Conservation (phyloP, 2,113 vertebrate genomes). For the Rhineura floridana region DNA sequence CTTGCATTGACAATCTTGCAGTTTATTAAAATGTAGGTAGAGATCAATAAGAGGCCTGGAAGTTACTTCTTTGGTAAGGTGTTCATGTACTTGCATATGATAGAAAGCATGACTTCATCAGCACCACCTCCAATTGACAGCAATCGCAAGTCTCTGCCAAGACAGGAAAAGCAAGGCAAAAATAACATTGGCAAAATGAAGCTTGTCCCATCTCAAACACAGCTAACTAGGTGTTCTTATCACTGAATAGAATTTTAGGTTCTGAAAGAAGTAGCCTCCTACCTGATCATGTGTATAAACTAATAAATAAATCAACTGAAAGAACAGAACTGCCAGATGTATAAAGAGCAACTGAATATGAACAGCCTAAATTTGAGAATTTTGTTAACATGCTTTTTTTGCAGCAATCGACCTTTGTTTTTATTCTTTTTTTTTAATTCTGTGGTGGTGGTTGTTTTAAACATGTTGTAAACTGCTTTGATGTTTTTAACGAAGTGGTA, state of each 20-base stretch:
- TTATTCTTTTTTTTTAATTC: too few relatives aligned
- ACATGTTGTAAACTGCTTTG: too few relatives aligned
- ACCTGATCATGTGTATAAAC: background rate
- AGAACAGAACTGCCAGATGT: too few relatives aligned
- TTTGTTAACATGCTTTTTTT: too few relatives aligned
- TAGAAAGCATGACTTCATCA: slow-evolving; percentile 86
- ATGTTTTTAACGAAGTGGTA: too few relatives aligned
- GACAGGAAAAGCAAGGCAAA: background rate
- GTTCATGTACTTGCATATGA: slow-evolving; percentile 88
- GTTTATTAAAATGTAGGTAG: background rate
- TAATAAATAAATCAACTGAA: background rate
- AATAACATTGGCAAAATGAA: slow-evolving; percentile 5
- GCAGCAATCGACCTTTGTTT: too few relatives aligned
- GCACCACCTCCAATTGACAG: slow-evolving; percentile 80
- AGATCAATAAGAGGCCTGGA: background rate
- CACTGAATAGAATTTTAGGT: too few relatives aligned
- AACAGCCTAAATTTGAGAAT: background rate
- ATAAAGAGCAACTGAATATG: background rate
- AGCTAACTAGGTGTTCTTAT: background rate
- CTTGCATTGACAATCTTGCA: background rate
- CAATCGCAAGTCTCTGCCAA: slow-evolving; percentile 79
- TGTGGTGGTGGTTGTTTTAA: too few relatives aligned
- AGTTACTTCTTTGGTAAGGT: slow-evolving; percentile 71
- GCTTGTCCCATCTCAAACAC: background rate
- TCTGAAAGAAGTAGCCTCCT: background rate